Evolutionary conservation across 2,113 vertebrate species (phyloP), one percentile per base, ranked within the genome.

Genomic region (Mystacornis crossleyi): DNA sequence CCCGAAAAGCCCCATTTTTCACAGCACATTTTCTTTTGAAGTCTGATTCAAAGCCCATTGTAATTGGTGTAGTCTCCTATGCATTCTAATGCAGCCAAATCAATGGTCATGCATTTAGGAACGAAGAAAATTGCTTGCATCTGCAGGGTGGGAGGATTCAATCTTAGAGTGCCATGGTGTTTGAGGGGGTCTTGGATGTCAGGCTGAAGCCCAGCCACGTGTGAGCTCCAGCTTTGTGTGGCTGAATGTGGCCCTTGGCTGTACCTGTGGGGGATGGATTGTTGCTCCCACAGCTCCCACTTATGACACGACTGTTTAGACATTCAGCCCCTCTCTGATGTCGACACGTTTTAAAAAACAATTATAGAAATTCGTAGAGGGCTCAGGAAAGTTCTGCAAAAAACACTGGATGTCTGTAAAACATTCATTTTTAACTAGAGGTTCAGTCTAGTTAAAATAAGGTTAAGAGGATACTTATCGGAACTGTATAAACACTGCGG

Each of bases 41-140:
- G 86, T 33, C 65, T 33, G 57, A 72, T 92, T 89, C 83, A 93
- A 94, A 96, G 94, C 86, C 61, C 48, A 79, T 95, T 91, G 93
- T 95, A 74, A 78, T 81, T 9, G 10, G 34, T 29, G 62, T 6
- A 23, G 81, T 51, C 43, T 93, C 81, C 84, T 34, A 9, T 88
- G 93, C 95, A 90, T 96, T 77, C 82, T 95, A 95, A 97, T 93
- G 91, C 47, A 20, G 62, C 47, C 58, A 50, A 91, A 93, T 94
- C 93, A 69, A 55, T 94, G 85, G 89, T 58, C 73, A 25, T 19
- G 55, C 61, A 11, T 88, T 96, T 54, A 14, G 90, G 78, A 82
- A 93, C 2, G 78, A 93, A 81, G 67, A 62, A 66, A 58, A 57
- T 66, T 36, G 71, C 78, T 86, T 36, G 33, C 93, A 95, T 96